Evolutionary conservation across 2,113 vertebrate genomes (phyloP), one percentile per base, ranked within the genome.

Genomic region (Herpailurus yagouaroundi): DNA sequence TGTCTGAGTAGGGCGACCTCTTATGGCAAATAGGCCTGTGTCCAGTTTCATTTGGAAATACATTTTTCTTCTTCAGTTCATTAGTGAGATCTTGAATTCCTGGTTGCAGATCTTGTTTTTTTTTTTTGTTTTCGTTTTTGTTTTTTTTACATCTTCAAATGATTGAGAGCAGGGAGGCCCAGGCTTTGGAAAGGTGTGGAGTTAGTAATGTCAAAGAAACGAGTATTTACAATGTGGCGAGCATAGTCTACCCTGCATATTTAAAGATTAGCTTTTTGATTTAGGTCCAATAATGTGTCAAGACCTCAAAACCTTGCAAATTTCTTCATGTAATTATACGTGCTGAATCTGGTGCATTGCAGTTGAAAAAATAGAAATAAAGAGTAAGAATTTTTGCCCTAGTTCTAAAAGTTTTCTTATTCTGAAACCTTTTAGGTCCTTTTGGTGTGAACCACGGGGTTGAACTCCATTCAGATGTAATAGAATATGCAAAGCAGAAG

Each of bases 401-500:
- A 5, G 38, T 94, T 85, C n/a, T 80, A 36, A 93, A 55, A 55
- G 12, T n/a, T 88, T 95, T 88, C 41, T 88, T 80, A 29, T 96
- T 95, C 55, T 91, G 48, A 68, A 97, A 81, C 5, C 38, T 97
- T 98, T 21, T 97, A 99, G 99, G 99, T 97, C 99, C 99, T 10
- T 99, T 99, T 95, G 99, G 99, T 25, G 99, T 99, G 71, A 99
- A 99, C 97, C 99, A 99, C 0, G 99, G 99, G 0, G 99, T 99
- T 68, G 99, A 99, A 96, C 98, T 99, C 8, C 99, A 99, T 33
- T 99, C 99, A 0, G 99, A 99, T 9, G 99, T 99, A 41, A 99
- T 99, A 0, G 99, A 99, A 25, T 99, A 99, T 0, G 99, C 99
- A 0, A 99, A 99, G 98, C 99, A 99, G 98, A 99, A 99, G 97